A percentile compares a stretch with the other conserved stretches of the same genome.
These are phyloP conservation scores for Trachops cirrhosus DNA, from an alignment of 2,797 vertebrate species.

Conservation along the genomic window DNA sequence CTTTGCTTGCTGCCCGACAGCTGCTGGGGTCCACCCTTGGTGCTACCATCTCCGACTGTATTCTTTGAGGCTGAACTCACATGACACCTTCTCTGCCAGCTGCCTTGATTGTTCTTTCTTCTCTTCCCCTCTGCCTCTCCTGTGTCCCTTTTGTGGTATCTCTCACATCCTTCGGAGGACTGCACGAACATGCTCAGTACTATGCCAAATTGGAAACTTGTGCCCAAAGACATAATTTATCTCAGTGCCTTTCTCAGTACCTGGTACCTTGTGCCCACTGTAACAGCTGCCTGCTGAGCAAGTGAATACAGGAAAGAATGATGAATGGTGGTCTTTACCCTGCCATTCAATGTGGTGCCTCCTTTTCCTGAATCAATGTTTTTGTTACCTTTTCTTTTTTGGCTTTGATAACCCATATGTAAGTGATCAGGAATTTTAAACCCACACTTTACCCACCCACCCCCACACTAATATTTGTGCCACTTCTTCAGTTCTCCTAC, in stretches of 20 bases:
- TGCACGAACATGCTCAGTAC: neutral
- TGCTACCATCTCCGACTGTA: neutral
- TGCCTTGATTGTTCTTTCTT: neutral
- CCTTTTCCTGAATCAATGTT: neutral
- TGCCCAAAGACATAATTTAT: neutral
- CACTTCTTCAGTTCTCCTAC: constrained; percentile 13
- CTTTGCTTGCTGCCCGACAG: neutral
- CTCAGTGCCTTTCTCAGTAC: neutral
- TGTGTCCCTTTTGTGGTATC: neutral
- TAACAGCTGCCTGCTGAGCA: neutral
- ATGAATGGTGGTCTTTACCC: neutral
- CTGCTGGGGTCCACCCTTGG: no score
- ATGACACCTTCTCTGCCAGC: neutral
- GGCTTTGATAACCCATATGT: neutral
- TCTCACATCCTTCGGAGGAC: neutral
- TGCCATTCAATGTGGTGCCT: neutral
- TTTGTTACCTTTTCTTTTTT: neutral
- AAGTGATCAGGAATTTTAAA: neutral
- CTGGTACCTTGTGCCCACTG: neutral
- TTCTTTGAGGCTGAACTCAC: neutral
- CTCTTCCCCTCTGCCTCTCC: neutral
- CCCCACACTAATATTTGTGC: neutral
- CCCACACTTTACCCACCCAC: no score
- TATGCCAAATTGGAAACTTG: neutral
- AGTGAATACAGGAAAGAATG: neutral